These are phyloP conservation scores for Tupaia tana DNA, from an alignment of 2,113 vertebrate genomes.

Conservation along the genomic window DNA sequence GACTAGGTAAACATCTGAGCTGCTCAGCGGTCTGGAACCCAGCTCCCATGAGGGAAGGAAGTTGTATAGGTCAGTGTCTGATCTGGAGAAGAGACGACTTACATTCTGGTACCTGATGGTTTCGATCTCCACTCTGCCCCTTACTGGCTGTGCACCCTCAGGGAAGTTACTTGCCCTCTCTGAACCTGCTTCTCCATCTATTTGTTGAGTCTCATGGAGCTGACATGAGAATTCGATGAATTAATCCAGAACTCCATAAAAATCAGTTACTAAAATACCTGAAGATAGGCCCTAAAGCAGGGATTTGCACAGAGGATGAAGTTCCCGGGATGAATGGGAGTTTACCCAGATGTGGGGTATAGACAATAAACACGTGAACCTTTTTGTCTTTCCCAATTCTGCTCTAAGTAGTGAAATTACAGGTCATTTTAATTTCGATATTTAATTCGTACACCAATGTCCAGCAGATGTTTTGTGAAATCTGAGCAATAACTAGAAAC, in stretches of 20 bases:
- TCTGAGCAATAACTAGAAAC: not conserved
- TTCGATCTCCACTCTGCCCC: not conserved
- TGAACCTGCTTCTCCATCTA: not conserved
- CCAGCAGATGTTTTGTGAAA: not conserved
- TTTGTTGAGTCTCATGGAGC: not conserved
- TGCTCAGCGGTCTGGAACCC: not conserved
- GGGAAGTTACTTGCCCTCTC: not conserved
- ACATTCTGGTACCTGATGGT: not conserved
- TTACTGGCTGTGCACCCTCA: not conserved
- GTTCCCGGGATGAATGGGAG: not conserved
- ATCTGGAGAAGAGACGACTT: not conserved
- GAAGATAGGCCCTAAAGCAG: not conserved
- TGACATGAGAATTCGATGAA: not conserved
- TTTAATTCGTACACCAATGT: not conserved
- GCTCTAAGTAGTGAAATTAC: not conserved
- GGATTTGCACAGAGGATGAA: rapidly evolving
- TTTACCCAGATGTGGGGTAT: not conserved
- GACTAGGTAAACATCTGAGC: not conserved
- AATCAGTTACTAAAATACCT: not conserved
- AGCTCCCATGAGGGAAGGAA: not conserved
- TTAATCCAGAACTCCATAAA: not conserved
- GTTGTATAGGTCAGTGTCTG: rapidly evolving
- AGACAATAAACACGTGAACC: not conserved
- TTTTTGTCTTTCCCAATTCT: not conserved
- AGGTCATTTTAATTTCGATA: conserved; percentile 7